Conservation (phyloP, 2,888 invertebrate genomes). For the Leucophora obtusa region DNA sequence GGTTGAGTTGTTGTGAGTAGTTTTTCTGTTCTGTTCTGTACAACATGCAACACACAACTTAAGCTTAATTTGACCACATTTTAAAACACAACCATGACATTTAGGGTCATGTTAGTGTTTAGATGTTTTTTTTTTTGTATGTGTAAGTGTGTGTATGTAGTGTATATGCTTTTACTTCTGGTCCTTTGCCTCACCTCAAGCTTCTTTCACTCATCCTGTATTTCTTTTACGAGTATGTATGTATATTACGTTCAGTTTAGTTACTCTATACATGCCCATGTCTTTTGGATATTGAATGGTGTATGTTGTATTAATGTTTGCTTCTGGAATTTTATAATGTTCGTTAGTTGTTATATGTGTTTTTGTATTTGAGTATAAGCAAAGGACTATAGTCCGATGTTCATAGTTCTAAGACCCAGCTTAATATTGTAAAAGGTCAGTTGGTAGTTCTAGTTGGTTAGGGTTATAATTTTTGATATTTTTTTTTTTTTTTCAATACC, state of each 20-base stretch:
- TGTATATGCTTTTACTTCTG: neutral
- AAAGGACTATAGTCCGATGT: constrained; percentile 21
- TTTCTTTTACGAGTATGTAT: no score
- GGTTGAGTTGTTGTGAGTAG: constrained; percentile 6
- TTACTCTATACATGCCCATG: constrained; percentile 13
- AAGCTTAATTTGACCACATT: constrained; percentile 73
- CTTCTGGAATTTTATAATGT: constrained; percentile 28
- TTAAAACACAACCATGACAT: constrained; percentile 76
- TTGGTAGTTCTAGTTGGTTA: constrained; percentile 36
- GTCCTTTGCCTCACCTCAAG: neutral
- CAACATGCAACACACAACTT: constrained; percentile 24
- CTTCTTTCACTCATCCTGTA: neutral
- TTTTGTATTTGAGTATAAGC: neutral
- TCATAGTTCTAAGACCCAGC: constrained; percentile 25
- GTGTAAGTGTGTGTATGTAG: constrained; percentile 24
- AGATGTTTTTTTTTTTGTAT: constrained; percentile 1
- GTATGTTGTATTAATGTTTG: constrained; percentile 29
- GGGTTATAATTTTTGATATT: no score
- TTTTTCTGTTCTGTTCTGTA: neutral
- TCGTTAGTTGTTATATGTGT: neutral
- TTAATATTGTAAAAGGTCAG: constrained; percentile 57
- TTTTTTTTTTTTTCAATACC: no score
- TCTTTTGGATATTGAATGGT: constrained; percentile 36
- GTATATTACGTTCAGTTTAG: constrained; percentile 17
- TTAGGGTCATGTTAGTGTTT: constrained; percentile 68